Conservation (phyloP, 2,888 invertebrate species). For the Pristionchus japonicus region DNA sequence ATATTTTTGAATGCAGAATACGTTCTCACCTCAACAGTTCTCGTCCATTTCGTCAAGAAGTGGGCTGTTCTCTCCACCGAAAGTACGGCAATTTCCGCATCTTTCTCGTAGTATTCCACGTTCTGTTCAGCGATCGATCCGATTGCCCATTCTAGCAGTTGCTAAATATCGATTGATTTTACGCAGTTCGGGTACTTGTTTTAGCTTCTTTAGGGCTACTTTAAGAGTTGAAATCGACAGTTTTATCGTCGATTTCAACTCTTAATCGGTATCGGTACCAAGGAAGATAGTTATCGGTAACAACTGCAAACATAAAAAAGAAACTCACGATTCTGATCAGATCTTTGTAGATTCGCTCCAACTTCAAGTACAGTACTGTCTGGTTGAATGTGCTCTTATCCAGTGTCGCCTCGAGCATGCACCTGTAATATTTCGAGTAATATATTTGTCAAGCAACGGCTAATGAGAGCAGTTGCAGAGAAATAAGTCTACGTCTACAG, state of each 20-base stretch:
- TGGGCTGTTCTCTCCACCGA: neutral
- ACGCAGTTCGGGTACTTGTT: no score
- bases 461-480: no score
- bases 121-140: neutral
- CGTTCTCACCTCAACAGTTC: neutral
- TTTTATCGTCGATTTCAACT: no score
- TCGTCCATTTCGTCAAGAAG: neutral
- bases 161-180: neutral
- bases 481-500: no score
- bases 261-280: no score
- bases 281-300: no score
- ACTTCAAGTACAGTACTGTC: neutral
- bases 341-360: neutral
- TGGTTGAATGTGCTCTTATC: neutral
- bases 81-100: neutral
- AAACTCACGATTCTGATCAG: neutral
- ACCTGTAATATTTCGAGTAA: neutral
- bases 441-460: no score
- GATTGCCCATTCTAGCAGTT: neutral
- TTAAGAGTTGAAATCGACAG: no score
- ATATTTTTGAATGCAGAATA: neutral
- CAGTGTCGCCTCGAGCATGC: neutral
- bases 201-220: no score
- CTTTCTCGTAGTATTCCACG: neutral
- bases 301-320: no score